Percentiles rank a stretch among this genome's conserved stretches.
These are phyloP conservation scores for Orius insidiosus DNA, from an alignment of 1,140 invertebrate genomes.

Conservation along the genomic window DNA sequence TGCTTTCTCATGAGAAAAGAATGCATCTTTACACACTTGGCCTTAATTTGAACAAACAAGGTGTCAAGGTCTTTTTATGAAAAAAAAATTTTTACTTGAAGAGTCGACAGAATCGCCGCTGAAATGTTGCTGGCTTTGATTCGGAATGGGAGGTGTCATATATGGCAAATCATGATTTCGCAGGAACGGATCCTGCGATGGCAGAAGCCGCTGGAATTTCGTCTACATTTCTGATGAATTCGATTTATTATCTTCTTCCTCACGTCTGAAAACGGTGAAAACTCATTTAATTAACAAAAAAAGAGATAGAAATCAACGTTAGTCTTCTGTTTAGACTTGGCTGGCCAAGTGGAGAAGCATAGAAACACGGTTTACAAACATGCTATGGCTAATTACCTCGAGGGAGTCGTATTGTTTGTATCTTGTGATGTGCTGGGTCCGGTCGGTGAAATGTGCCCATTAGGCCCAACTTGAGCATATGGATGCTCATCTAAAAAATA, in stretches of 20 bases:
- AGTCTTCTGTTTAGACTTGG: too few species aligned
- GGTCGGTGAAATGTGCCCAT: not conserved
- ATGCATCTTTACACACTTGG: not conserved
- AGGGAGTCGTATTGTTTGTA: constrained; percentile 16
- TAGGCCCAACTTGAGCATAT: constrained; percentile 24
- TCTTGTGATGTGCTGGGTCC: not conserved
- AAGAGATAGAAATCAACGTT: too few species aligned
- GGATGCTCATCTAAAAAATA: constrained; percentile 24
- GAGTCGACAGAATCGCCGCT: constrained; percentile 74
- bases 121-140: constrained; percentile 41
- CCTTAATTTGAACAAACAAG: not conserved
- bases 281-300: not conserved
- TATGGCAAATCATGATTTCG: constrained; percentile 75
- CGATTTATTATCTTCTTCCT: constrained; percentile 9
- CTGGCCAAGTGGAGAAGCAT: too few species aligned
- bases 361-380: too few species aligned
- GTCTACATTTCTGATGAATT: constrained; percentile 13
- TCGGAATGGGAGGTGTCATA: constrained; percentile 62
- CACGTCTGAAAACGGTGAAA: constrained; percentile 9
- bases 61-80: not conserved
- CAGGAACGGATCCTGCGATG: constrained; percentile 63
- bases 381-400: constrained; percentile 7
- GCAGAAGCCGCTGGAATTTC: constrained; percentile 62
- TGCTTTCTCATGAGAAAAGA: not conserved
- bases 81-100: constrained; percentile 36